phyloP scores from a whole-genome alignment of 2,113 vertebrate genomes.

The Sminthopsis crassicaudata region DNA sequence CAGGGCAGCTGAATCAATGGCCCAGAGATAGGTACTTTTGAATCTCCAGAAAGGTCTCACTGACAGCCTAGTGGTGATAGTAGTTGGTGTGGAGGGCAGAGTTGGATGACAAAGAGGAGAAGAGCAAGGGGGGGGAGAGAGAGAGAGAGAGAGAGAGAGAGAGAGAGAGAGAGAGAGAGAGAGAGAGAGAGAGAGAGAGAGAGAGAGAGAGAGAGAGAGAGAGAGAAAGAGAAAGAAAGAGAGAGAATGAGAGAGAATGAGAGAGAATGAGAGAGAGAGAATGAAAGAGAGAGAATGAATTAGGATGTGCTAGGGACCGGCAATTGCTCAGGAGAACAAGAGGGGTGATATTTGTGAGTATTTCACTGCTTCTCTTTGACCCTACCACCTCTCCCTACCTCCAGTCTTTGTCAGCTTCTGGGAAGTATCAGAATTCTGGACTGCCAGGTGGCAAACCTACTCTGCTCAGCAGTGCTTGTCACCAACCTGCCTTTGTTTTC shows the following conservation, averaged over 20 bases:
- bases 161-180: no score
- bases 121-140: background rate
- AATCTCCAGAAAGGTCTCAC: background rate
- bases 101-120: rapidly evolving
- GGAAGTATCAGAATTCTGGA: background rate
- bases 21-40: background rate
- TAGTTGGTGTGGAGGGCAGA: background rate
- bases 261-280: background rate
- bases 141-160: background rate
- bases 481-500: background rate
- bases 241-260: background rate
- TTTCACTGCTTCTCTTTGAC: background rate
- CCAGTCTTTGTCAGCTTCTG: background rate
- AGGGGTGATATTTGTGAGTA: background rate
- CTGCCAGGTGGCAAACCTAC: background rate
- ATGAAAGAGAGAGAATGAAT: no score
- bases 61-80: background rate
- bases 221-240: no score
- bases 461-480: background rate
- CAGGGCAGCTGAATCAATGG: background rate
- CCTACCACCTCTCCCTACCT: background rate
- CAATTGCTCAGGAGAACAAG: background rate
- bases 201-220: background rate
- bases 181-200: background rate
- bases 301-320: background rate